Conservation (phyloP, 1,140 invertebrate species). For the Patella vulgata region DNA sequence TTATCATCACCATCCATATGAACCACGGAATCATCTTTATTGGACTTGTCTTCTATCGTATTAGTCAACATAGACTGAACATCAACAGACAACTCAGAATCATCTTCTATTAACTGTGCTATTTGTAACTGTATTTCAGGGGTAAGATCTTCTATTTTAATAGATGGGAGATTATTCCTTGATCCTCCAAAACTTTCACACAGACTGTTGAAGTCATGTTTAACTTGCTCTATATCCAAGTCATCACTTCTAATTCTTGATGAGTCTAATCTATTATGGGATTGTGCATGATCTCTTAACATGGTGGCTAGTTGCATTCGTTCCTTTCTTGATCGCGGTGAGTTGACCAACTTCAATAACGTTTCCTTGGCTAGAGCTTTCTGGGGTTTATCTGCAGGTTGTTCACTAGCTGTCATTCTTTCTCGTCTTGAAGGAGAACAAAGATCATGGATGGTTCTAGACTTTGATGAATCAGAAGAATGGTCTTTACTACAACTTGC, state of each 20-base stretch:
- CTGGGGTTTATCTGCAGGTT: neutral
- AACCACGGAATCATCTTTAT: no score
- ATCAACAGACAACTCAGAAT: constrained; percentile 21
- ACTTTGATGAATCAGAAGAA: no score
- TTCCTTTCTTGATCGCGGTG: constrained; percentile 44
- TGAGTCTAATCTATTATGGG: constrained; percentile 24
- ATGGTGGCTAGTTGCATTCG: constrained; percentile 38
- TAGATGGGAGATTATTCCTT: constrained; percentile 5
- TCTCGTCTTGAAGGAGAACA: no score
- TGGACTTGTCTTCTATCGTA: no score
- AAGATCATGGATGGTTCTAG: no score
- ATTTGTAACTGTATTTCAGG: constrained; percentile 39
- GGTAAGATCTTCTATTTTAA: constrained; percentile 39
- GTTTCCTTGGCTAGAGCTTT: constrained; percentile 31
- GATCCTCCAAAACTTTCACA: constrained; percentile 18
- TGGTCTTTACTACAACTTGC: no score
- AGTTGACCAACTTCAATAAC: constrained; percentile 47
- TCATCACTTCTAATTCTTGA: constrained; percentile 3
- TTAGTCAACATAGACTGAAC: no score
- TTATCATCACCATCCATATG: no score
- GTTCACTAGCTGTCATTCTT: no score
- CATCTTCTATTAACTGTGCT: constrained; percentile 41
- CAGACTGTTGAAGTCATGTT: constrained; percentile 34
- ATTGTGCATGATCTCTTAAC: constrained; percentile 33
- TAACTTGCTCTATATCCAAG: constrained; percentile 8